Evolutionary conservation across 2,797 vertebrate genomes (phyloP), one percentile per base, ranked within the genome.

Genomic region (Molossus alvarezi): DNA sequence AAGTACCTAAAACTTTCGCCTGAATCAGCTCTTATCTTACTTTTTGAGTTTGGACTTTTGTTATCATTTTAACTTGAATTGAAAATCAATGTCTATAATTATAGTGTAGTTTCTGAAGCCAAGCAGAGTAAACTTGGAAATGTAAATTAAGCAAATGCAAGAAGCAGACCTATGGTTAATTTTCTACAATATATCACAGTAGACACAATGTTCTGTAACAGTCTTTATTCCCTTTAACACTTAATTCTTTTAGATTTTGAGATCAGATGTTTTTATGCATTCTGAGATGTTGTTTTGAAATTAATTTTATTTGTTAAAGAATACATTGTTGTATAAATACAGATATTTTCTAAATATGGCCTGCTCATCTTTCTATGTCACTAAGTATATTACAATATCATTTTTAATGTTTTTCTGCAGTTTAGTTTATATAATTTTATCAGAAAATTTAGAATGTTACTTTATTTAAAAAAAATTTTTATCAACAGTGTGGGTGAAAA

Each of bases 41-140:
- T 25, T 76, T 90, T 87, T 82, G 14, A 92, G 73, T 82, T 48
- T 81, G 41, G 57, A 64, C 29, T 96, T 91, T 69, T 64, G 6
- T 77, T 62, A 41, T 48, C 81, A 67, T 51, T 71, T 83, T 81
- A 67, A 89, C 75, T 92, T 94, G 71, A 60, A 23, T 97, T 81
- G 45, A 81, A 82, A 90, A 60, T 9, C 51, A 81, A 8, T 92
- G 13, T 58, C 27, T 88, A 4, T 64, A 60, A 85, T 73, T 69
- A 37, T 81, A 79, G 4, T 57, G 2, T 76, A 45, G 3, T 73
- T 14, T 55, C 41, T 48, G 41, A 90, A 92, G 41, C 33, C 82
- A 80, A 73, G 33, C 27, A 82, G 69, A 79, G 13, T 67, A 62
- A 90, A 75, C 23, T 58, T 71, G 65, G 55, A 85, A 90, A 69